These are phyloP conservation scores for Rhagoletis pomonella DNA, from an alignment of 1,140 invertebrate genomes.

Conservation along the genomic window DNA sequence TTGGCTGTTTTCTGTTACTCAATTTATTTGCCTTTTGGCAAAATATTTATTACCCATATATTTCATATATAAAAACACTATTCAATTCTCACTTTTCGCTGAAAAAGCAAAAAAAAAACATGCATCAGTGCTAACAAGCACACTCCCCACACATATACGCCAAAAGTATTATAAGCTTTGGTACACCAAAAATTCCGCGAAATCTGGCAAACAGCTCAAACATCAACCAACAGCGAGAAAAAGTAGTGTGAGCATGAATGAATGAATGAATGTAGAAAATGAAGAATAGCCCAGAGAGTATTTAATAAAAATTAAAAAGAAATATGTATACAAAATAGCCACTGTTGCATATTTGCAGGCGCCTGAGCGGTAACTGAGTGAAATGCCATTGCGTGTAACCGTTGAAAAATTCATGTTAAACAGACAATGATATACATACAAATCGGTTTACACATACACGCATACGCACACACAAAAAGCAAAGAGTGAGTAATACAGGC, in stretches of 20 bases:
- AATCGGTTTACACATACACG: not conserved
- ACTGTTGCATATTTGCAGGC: slow-evolving; percentile 24
- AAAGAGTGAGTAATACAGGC: not conserved
- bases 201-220: not conserved
- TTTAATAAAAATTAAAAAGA: not conserved
- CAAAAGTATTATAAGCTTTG: not conserved
- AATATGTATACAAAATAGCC: not conserved
- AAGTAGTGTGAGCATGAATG: not conserved
- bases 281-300: not conserved
- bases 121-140: not conserved
- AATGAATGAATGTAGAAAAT: slow-evolving; percentile 5
- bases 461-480: not conserved
- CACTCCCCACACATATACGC: not conserved
- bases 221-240: not conserved
- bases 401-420: slow-evolving; percentile 8
- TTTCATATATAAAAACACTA: slow-evolving; percentile 8
- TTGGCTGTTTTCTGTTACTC: too few species aligned
- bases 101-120: not conserved
- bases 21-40: too few species aligned
- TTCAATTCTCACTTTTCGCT: not conserved
- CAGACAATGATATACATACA: not conserved
- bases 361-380: not conserved
- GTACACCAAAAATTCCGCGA: not conserved
- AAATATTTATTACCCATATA: not conserved
- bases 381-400: not conserved